phyloP scores from a whole-genome alignment of 2,888 invertebrate genomes.

The Ethmia dodecea region DNA sequence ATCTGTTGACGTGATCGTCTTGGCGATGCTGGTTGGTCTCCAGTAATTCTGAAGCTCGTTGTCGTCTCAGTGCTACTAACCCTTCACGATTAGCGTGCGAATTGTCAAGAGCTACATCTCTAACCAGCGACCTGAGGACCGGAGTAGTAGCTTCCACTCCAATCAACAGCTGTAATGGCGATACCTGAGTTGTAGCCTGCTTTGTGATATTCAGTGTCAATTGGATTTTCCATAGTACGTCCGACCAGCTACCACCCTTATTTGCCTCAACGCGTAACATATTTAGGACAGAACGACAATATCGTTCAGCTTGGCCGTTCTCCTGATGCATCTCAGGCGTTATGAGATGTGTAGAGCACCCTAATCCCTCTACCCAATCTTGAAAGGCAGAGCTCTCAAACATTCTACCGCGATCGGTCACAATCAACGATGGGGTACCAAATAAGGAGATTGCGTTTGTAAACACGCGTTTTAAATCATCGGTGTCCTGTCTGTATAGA shows the following conservation, averaged over 20 bases:
- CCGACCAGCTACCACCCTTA: conserved; percentile 17
- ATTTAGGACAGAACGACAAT: conserved; percentile 13
- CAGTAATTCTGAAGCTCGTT: too few relatives aligned
- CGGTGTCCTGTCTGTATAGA: conserved; percentile 18
- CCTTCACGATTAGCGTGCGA: too few relatives aligned
- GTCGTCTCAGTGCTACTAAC: too few relatives aligned
- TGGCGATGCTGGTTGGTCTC: too few relatives aligned
- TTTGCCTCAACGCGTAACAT: conserved; percentile 16
- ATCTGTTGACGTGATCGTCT: too few relatives aligned
- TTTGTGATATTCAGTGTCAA: conserved; percentile 12
- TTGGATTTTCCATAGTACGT: conserved; percentile 15
- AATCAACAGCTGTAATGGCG: conserved; percentile 10
- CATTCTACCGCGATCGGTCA: conserved; percentile 19
- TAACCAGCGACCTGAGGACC: too few relatives aligned
- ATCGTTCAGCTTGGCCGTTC: conserved; percentile 15
- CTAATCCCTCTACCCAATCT: conserved; percentile 5
- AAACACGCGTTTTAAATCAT: conserved; percentile 20
- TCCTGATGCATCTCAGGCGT: conserved; percentile 6
- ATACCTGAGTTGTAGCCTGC: conserved; percentile 12
- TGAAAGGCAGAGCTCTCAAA: conserved; percentile 13
- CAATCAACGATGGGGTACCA: conserved; percentile 14
- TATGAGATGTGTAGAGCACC: conserved; percentile 18
- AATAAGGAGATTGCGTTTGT: conserved; percentile 21
- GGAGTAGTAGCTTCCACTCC: conserved; percentile 6
- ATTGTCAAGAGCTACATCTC: too few relatives aligned